Conservation (phyloP, 2,797 vertebrate genomes). For the Sebastes itinus region DNA sequence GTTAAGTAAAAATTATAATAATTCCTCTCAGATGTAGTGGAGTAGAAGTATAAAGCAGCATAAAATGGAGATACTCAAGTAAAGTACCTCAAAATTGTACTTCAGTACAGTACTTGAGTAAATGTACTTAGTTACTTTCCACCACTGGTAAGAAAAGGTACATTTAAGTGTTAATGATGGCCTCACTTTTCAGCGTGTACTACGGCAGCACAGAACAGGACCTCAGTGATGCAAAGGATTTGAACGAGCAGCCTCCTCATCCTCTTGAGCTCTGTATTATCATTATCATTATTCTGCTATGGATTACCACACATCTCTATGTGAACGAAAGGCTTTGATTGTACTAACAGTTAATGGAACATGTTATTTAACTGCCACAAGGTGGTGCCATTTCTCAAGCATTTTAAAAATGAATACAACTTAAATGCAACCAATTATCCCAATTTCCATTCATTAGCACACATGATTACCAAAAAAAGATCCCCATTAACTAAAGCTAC, state of each 20-base stretch:
- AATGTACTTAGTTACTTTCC: no score
- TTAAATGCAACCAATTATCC: background rate
- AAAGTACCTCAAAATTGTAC: no score
- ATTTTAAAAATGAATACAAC: background rate
- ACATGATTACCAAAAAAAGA: background rate
- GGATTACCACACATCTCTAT: background rate
- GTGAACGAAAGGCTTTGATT: background rate
- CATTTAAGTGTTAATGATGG: background rate
- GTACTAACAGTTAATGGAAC: background rate
- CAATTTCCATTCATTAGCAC: background rate
- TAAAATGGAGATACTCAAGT: no score
- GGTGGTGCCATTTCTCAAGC: constrained; percentile 33
- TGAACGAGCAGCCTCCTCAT: constrained; percentile 79
- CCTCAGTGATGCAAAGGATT: constrained; percentile 58
- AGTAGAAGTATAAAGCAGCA: no score
- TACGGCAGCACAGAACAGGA: constrained; percentile 46
- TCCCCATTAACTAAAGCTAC: no score
- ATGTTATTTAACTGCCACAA: constrained; percentile 17
- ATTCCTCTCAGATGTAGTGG: no score
- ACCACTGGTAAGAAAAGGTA: no score
- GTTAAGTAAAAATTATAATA: no score
- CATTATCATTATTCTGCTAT: background rate
- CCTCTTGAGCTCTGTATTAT: constrained; percentile 27
- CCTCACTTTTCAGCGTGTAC: constrained; percentile 75
- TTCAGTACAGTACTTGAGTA: no score